Evolutionary conservation across 2,113 vertebrate species (phyloP), one percentile per base, ranked within the genome.

Genomic region (Labeo rohita): DNA sequence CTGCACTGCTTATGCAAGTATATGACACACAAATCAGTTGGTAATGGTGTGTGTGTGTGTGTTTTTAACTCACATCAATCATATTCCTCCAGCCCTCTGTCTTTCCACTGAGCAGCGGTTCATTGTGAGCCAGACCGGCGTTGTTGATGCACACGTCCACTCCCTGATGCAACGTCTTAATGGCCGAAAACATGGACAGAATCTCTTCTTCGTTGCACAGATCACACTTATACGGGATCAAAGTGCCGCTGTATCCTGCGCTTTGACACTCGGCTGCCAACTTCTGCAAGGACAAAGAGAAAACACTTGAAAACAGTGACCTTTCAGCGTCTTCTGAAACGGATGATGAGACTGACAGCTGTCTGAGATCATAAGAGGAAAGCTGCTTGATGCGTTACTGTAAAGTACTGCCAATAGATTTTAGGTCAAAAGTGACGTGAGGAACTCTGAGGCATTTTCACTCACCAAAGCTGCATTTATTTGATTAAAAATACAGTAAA

Each of bases 61-160:
- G 45, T 10, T 28, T 80, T 11, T 68, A 54, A 89, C 97, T 96
- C 94, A 99, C 98, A 0, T 97, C 96, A 12, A 99, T 96, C 98
- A 99, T 99, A 16, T 96, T 98, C 92, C 96, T 95, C 98, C 98
- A 99, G 78, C 96, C 96, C 3, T 97, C 96, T 0, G 97, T 98
- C 88, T 66, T 96, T 49, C 98, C 98, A 0, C 95, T 96, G 79
- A 99, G 96, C 92, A 99, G 88, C 0, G 97, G 95, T 88, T 99
- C 97, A 0, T 95, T 95, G 86, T 96, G 96, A 28, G 97, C 97
- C 90, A 99, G 91, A 49, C 98, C 98, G 0, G 98, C 98, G 0
- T 99, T 99, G 94, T 99, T 99, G 94, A 99, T 97, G 92, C 98
- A 99, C 49, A 99, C 96, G 1, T 99, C 98, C 84, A 99, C 97